These are phyloP conservation scores for Anniella stebbinsi DNA, from an alignment of 2,797 vertebrate genomes.

Conservation along the genomic window DNA sequence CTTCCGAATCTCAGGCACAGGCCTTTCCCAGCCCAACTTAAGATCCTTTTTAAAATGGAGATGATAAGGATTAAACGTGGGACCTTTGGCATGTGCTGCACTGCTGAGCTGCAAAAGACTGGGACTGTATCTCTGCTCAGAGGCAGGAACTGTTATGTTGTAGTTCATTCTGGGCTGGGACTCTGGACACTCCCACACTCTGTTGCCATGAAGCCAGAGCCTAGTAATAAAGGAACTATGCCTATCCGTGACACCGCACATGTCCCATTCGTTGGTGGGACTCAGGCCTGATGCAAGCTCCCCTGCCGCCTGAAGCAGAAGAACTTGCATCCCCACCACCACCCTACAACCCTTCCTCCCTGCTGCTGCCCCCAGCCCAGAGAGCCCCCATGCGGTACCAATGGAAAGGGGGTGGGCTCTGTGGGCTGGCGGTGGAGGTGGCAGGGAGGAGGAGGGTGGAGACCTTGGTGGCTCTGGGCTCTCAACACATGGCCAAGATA, in stretches of 20 bases:
- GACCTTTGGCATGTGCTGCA: background rate
- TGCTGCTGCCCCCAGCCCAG: too few species aligned
- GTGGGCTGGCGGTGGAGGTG: too few species aligned
- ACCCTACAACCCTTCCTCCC: too few species aligned
- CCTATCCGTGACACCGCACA: background rate
- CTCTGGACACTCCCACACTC: background rate
- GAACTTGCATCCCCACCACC: too few species aligned
- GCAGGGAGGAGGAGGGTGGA: too few species aligned
- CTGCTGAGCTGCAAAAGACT: background rate
- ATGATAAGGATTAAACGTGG: background rate
- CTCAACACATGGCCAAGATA: too few species aligned
- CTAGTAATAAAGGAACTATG: background rate
- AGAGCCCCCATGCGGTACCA: too few species aligned
- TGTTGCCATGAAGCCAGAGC: background rate
- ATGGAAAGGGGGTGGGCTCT: too few species aligned
- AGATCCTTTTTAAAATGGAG: background rate
- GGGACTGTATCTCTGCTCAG: background rate
- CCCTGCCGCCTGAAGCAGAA: too few species aligned
- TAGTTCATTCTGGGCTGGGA: background rate
- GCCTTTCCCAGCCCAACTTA: background rate
- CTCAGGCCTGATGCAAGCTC: too few species aligned
- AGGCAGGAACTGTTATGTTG: background rate
- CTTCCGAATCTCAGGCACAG: background rate
- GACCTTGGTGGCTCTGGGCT: too few species aligned
- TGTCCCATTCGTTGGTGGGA: too few species aligned